These are phyloP conservation scores for Phrynocephalus forsythii DNA, from an alignment of 2,797 vertebrate species.

Conservation along the genomic window DNA sequence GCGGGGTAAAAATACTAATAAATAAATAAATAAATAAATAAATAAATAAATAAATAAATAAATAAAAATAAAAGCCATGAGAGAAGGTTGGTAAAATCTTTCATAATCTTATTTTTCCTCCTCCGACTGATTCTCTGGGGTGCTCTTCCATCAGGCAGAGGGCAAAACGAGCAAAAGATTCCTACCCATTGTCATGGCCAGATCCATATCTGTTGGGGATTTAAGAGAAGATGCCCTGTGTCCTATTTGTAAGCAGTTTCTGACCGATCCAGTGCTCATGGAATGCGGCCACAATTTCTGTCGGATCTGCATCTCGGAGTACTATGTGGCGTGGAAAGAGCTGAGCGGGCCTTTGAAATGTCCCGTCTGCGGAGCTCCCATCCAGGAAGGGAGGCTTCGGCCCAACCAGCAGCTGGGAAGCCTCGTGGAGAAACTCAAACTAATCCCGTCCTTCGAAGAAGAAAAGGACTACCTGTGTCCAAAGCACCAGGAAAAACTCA, in stretches of 20 bases:
- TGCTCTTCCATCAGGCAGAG: not conserved
- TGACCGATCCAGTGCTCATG: not conserved
- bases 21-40: too few species aligned
- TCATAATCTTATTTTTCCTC: not conserved
- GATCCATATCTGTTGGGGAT: too few species aligned
- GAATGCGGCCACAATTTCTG: conserved; percentile 27
- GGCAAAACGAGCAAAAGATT: not conserved
- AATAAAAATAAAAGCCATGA: too few species aligned
- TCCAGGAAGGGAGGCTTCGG: conserved; percentile 39
- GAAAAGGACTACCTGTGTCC: not conserved
- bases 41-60: too few species aligned
- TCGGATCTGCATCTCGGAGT: not conserved
- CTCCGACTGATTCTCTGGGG: not conserved
- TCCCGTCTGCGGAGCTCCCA: conserved; percentile 55
- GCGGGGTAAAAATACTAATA: too few species aligned
- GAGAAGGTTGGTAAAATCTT: not conserved
- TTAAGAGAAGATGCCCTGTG: conserved; percentile 7
- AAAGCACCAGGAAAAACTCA: conserved; percentile 40
- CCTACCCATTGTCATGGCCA: not conserved
- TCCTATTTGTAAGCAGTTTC: not conserved
- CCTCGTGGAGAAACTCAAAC: conserved; percentile 43
- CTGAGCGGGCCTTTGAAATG: not conserved
- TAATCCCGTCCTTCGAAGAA: fast-evolving
- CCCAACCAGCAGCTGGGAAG: conserved; percentile 65
- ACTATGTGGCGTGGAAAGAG: not conserved